Evolutionary conservation across 2,797 vertebrate species (phyloP), one percentile per base, ranked within the genome.

Genomic region (Falco naumanni): DNA sequence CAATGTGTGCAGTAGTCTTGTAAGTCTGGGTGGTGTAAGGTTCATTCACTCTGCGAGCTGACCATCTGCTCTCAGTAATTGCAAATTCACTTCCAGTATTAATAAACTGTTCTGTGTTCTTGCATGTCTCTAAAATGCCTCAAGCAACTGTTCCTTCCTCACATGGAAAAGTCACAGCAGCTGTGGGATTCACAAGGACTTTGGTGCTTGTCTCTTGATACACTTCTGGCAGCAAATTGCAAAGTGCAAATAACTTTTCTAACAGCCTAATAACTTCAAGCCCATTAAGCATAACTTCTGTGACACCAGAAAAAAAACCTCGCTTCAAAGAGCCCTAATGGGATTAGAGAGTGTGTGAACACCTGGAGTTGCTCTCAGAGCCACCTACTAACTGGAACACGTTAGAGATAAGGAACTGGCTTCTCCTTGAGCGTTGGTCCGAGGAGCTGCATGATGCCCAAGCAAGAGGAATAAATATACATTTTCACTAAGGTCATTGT

Each of bases 231-330:
- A 89, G 89, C 80, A 82, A 90, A 91, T 77, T 1, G 0, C 92
- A 64, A 81, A 94, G 94, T 48, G 54, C 87, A 91, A 95, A 95
- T 93, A 90, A 83, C 84, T 96, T 96, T 96, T 93, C 92, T 69
- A 81, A 96, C 91, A 89, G 93, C 92, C 83, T 86, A 95, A 96
- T 93, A 92, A 89, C 81, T 96, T 80, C 94, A 97, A 97, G 95
- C 88, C 93, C 94, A 97, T 97, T 97, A 96, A 97, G 88, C 93
- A 87, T 95, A 94, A 96, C 93, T 97, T 93, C 74, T 95, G 82
- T 96, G 96, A 96, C 96, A 97, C 90, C 76, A 95, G 84, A 97
- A 95, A 97, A 94, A 93, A 93, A 37, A 7, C 6, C 75, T 93
- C 95, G 82, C 87, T 97, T 96, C 95, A 84, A 93, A 95, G 92